Conservation (phyloP, 2,113 vertebrate genomes). For the Felis chaus region DNA sequence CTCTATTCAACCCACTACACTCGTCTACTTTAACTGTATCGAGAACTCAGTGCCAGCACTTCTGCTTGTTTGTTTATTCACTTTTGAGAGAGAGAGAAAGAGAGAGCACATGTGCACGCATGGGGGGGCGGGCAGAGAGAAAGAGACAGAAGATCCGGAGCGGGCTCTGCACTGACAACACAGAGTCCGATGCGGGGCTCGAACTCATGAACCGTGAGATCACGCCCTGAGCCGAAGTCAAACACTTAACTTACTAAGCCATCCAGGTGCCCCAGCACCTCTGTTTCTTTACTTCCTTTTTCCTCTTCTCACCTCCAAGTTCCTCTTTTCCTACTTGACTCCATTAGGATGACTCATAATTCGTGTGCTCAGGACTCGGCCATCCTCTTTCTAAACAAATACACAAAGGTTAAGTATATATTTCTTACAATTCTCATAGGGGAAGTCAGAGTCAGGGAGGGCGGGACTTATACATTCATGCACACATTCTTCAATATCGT, state of each 20-base stretch:
- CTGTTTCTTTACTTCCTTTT: neutral
- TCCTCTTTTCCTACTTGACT: neutral
- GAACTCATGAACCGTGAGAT: no score
- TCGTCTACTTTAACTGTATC: neutral
- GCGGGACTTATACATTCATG: neutral
- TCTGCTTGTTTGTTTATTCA: neutral
- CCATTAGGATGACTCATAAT: neutral
- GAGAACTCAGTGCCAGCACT: fast-evolving
- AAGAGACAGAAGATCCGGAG: no score
- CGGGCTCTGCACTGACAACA: no score
- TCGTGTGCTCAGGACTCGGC: neutral
- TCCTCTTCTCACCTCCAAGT: neutral
- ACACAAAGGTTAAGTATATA: neutral
- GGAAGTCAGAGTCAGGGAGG: neutral
- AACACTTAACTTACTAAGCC: no score
- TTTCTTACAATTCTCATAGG: neutral
- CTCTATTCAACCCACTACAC: fast-evolving
- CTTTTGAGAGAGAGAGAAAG: no score
- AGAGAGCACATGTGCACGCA: no score
- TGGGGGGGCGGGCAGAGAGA: no score
- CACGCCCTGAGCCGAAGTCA: no score
- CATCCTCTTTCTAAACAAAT: neutral
- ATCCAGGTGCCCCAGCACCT: neutral
- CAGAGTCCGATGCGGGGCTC: no score
- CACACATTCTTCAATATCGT: neutral